Conservation (phyloP, 2,888 invertebrate genomes). For the Schizaphis graminum region DNA sequence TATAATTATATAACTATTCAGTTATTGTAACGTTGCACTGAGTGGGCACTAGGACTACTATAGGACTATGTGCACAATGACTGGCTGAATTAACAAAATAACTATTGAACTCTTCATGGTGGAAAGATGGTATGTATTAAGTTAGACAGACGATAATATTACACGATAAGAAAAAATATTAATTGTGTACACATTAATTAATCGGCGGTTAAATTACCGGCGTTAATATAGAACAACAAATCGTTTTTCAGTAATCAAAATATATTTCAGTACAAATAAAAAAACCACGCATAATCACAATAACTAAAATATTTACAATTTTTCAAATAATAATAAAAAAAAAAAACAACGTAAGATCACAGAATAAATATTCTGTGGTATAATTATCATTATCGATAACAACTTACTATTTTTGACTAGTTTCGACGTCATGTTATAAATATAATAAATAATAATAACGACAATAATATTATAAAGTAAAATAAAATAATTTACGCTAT, state of each 20-base stretch:
- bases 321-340: not conserved
- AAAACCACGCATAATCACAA: not conserved
- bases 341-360: not conserved
- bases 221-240: not conserved
- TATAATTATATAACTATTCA: not conserved
- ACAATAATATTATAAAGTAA: not conserved
- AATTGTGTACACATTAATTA: not conserved
- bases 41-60: not conserved
- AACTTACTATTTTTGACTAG: constrained; percentile 30
- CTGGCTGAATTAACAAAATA: not conserved
- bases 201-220: not conserved
- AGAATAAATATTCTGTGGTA: no score
- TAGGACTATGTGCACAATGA: not conserved
- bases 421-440: not conserved
- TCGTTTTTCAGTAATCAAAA: not conserved
- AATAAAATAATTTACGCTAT: not conserved
- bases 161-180: not conserved
- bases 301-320: not conserved
- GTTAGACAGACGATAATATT: not conserved
- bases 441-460: not conserved
- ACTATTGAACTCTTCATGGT: not conserved
- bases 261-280: not conserved
- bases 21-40: not conserved
- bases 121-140: not conserved
- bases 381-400: not conserved